Base-by-base conservation (phyloP, 2,797 vertebrate species). In the Kryptopterus vitreolus region DNA sequence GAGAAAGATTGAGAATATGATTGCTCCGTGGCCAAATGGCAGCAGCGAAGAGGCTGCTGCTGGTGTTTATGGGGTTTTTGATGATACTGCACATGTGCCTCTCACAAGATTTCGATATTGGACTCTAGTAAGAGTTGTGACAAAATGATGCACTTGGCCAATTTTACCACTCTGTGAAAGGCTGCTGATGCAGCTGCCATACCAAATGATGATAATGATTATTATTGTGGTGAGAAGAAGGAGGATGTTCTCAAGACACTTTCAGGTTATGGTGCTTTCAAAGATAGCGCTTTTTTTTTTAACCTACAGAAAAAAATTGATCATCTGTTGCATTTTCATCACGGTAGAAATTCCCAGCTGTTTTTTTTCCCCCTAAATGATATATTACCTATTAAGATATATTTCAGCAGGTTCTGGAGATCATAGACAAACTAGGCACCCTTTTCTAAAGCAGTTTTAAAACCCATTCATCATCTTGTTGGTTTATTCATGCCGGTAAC, bases 81-180 rank as follows among this genome's bases (percentile, higher is more conserved):
- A 76, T 50, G 11, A 63, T 76, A 33, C 59, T 76, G 59, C 74
- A 63, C 58, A 50, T 62, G 74, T 50, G 43, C 24, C 74, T 62
- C 74, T 76, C 26, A 62, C 58, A 62, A 62, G 58, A 10, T 61
- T 76, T 76, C 3, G 8, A 61, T 76, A 76, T 38, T 73, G 33
- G 22, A 73, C 16, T 52, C 68, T 70, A 18, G 48, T 72, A 73
- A 73, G 31, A 24, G 31, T 73, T 35, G 70, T 57, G 50, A 33
- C 50, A 73, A 57, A 73, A 61, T 76, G 24, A 76, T 76, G 24
- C 73, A 76, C 73, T 76, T 48, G 73, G 57, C 38, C 74, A 76
- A 52, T 76, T 63, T 63, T 76, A 33, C 46, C 59, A 15, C 29
- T 26, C 43, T 33, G 58, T 62, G 15, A 50, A 50, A n/a, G 26